phyloP scores from a whole-genome alignment of 1,140 invertebrate species.

The Globodera rostochiensis region DNA sequence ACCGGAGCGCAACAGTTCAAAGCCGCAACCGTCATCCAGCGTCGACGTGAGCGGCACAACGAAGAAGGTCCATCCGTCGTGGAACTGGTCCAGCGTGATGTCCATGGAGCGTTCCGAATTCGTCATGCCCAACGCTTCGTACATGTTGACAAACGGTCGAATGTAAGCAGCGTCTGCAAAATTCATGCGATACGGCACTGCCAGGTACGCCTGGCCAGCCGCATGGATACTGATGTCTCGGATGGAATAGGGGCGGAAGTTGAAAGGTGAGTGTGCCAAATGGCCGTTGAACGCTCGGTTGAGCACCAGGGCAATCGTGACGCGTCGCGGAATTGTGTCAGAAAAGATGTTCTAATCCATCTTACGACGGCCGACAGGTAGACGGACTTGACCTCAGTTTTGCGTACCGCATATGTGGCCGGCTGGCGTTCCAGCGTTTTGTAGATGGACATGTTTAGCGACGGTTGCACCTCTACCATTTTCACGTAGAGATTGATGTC shows the following conservation, averaged over 20 bases:
- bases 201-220: slow-evolving; percentile 17
- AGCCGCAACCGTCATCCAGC: too few species aligned
- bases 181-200: slow-evolving; percentile 34
- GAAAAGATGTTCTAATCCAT: slow-evolving; percentile 25
- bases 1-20: too few species aligned
- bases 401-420: slow-evolving; percentile 22
- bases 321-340: slow-evolving; percentile 21
- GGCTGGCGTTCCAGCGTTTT: slow-evolving; percentile 19
- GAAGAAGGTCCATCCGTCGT: too few species aligned
- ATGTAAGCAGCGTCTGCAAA: slow-evolving; percentile 16
- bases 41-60: too few species aligned
- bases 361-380: slow-evolving; percentile 31
- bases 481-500: too few species aligned
- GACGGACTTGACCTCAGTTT: slow-evolving; percentile 24
- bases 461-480: too few species aligned
- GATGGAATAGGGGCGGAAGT: slow-evolving; percentile 28
- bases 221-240: slow-evolving; percentile 16
- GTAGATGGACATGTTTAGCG: too few species aligned
- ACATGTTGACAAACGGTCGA: slow-evolving; percentile 40
- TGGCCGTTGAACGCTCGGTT: slow-evolving; percentile 31
- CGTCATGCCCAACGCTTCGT: slow-evolving; percentile 21
- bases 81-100: too few species aligned
- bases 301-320: slow-evolving; percentile 22
- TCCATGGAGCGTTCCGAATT: slow-evolving; percentile 23
- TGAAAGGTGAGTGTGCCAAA: slow-evolving; percentile 3